These are phyloP conservation scores for Eulemur rufifrons DNA, from an alignment of 2,113 vertebrate species.

Conservation along the genomic window DNA sequence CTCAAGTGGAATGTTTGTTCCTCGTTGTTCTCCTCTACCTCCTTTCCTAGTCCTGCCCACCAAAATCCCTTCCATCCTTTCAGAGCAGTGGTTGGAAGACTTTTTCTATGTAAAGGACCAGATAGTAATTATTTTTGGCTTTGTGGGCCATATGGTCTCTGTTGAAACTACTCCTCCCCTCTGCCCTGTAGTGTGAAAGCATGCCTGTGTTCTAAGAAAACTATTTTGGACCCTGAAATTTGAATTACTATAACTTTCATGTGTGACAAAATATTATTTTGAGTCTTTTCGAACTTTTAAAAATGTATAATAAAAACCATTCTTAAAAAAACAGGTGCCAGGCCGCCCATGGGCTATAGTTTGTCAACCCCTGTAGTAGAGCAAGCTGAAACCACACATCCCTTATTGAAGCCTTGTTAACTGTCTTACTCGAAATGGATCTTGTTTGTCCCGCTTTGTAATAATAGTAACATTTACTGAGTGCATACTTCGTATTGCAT, in stretches of 20 bases:
- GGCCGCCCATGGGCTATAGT: accelerated
- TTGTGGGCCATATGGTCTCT: not conserved
- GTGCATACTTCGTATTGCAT: not conserved
- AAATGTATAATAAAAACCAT: not conserved
- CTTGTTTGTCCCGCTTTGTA: not conserved
- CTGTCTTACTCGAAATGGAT: not conserved
- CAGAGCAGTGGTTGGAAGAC: not conserved
- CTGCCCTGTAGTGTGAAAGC: not conserved
- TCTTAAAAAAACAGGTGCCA: not conserved
- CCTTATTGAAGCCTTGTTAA: not conserved
- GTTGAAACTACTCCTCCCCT: not conserved
- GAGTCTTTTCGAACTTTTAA: not conserved
- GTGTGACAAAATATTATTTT: not conserved
- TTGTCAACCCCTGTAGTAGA: not conserved
- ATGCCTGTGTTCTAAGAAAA: not conserved
- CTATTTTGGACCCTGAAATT: not conserved
- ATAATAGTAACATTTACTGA: not conserved
- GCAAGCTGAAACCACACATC: not conserved
- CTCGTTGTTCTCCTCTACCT: accelerated
- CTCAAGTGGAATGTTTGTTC: not conserved
- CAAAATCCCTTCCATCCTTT: not conserved
- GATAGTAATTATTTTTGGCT: not conserved
- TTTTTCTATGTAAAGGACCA: not conserved
- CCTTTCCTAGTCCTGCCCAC: not conserved
- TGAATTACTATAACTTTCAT: not conserved